These are phyloP conservation scores for Mus spretus DNA, from an alignment of 2,797 vertebrate species.

Conservation along the genomic window DNA sequence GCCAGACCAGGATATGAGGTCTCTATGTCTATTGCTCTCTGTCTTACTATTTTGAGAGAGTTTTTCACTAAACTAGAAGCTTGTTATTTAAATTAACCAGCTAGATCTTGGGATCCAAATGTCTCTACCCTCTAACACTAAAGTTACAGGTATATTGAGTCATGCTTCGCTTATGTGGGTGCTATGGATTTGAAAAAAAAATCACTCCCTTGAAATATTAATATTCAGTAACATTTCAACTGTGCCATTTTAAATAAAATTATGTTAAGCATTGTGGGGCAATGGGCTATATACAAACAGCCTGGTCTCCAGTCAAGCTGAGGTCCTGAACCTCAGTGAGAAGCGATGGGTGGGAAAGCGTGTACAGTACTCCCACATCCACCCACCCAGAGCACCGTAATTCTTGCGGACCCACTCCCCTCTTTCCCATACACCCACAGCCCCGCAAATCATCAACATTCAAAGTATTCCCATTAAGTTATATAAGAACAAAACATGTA, in stretches of 20 bases:
- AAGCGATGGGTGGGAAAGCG: too few relatives aligned
- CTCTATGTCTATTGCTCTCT: neutral
- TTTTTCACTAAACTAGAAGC: neutral
- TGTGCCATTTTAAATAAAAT: constrained; percentile 24
- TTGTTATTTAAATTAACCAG: neutral
- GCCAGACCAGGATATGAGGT: neutral
- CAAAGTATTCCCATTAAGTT: neutral
- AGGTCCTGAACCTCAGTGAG: too few relatives aligned
- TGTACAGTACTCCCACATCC: too few relatives aligned
- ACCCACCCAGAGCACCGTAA: too few relatives aligned
- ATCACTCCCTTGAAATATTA: neutral
- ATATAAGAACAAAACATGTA: constrained; percentile 32
- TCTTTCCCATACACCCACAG: too few relatives aligned
- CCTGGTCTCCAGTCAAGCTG: too few relatives aligned
- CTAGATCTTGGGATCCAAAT: neutral
- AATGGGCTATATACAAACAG: too few relatives aligned
- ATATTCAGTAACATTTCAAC: constrained; percentile 12
- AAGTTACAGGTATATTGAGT: neutral
- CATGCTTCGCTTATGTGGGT: neutral
- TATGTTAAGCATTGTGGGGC: neutral
- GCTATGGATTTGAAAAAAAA: constrained; percentile 11
- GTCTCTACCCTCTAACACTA: neutral
- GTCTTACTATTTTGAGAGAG: neutral
- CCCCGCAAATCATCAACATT: too few relatives aligned
- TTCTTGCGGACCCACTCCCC: too few relatives aligned